Evolutionary conservation across 2,888 invertebrate species (phyloP).

Genomic region (Marasmarcha lunaedactyla): DNA sequence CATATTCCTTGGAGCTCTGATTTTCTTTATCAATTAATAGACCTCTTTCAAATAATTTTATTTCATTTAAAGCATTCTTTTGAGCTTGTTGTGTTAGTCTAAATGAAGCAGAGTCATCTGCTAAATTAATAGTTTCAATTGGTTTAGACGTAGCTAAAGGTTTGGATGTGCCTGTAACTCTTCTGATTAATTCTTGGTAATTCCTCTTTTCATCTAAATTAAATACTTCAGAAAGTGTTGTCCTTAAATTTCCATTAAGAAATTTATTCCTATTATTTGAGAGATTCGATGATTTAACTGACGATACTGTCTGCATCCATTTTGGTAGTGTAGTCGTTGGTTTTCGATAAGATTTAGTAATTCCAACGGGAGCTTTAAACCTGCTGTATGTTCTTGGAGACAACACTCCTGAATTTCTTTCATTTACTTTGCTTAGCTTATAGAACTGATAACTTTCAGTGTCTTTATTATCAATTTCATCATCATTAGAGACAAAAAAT

Average conservation of each 20-base stretch:
- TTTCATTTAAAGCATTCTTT: constrained; percentile 41
- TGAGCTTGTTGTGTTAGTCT: constrained; percentile 39
- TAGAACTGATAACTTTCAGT: constrained; percentile 33
- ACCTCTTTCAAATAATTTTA: constrained; percentile 38
- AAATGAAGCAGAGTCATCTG: constrained; percentile 43
- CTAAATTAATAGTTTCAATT: constrained; percentile 37
- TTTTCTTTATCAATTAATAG: constrained; percentile 32
- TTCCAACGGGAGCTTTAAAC: constrained; percentile 44
- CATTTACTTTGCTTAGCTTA: constrained; percentile 34
- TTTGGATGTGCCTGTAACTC: constrained; percentile 36
- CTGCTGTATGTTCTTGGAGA: constrained; percentile 41
- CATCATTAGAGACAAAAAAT: constrained; percentile 27
- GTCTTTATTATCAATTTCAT: constrained; percentile 22
- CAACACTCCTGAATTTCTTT: constrained; percentile 22
- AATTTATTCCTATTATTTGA: constrained; percentile 31
- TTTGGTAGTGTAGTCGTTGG: constrained; percentile 31
- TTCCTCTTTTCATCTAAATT: constrained; percentile 69
- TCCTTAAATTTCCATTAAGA: constrained; percentile 39
- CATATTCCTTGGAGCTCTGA: constrained; percentile 40
- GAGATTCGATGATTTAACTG: constrained; percentile 30
- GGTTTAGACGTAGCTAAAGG: constrained; percentile 27
- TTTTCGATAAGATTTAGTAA: constrained; percentile 47
- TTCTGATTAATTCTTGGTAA: constrained; percentile 65
- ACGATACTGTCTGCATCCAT: constrained; percentile 40
- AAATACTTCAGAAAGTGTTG: constrained; percentile 59